Base-by-base conservation (phyloP, 2,888 invertebrate species). In the Pollenia griseotomentosa region DNA sequence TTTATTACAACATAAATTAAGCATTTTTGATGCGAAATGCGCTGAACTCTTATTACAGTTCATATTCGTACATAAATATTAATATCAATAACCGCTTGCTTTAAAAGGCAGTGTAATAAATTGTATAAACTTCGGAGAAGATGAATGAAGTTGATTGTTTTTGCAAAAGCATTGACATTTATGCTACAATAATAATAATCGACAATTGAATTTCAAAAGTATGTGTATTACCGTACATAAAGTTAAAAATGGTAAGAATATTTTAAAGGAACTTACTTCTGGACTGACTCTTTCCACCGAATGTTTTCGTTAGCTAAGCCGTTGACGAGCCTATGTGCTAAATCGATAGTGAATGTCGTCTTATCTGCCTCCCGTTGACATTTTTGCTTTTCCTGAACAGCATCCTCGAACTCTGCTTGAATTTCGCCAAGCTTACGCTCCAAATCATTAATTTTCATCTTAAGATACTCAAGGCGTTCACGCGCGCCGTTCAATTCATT, bases 351-450 rank as follows among this genome's bases (percentile, higher is more conserved):
- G 86, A 95, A 95, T 12, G 97, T 96, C 0, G 99, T 99, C 63
- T 96, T 96, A 90, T 99, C 98, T 0, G 99, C 98, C 94, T 99
- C 98, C 11, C 96, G 96, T 94, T 99, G 98, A 92, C 98, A 99
- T 91, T 96, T 97, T 93, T 97, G 95, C 93, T 99, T 99, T 89
- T 96, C 97, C 74, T 95, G 96, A 2, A 97, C 96, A 0, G 99
- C 99, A 88, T 96, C 95, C 91, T 98, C 97, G 94, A 98, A 99
- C 90, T 97, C 97, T 75, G 95, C 96, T 88, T 97, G 95, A 87
- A 99, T 94, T 51, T 95, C 95, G 63, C 95, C 96, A 48, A 99
- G 94, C 91, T 97, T 96, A 88, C 95, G 95, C 94, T 99, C 98
- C 74, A 93, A 89, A 80, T 92, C 96, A 90, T 94, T 93, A 83